Base-by-base conservation (phyloP, 2,797 vertebrate genomes). In the Gobio occitaniae region DNA sequence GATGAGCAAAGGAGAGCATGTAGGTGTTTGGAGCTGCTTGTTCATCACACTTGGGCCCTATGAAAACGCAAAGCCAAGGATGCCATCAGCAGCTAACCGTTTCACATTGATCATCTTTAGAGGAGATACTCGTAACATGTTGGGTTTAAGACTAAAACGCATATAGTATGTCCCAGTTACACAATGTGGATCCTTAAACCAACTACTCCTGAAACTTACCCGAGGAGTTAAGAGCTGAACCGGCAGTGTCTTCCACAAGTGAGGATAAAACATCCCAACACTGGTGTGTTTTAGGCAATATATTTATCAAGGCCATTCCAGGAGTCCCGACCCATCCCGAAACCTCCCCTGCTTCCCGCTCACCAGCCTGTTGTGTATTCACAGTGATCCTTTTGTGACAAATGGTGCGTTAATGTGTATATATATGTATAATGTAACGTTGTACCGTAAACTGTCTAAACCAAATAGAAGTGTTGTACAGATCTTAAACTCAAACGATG, bases 341-440 rank as follows among this genome's bases (percentile, higher is more conserved):
- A 61, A 47, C 72, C 74, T 75, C 21, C 63, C 41, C 76, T 25
- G 75, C 78, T 82, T 77, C 77, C 50, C 21, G 89, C 90, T 88
- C 90, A 87, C 90, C 85, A 74, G 90, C 91, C 91, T 91, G 91
- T 90, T 86, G 89, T 94, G 93, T 93, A 91, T 90, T 91, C 89
- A 91, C 92, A 91, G 93, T 94, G 93, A 94, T 89, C 92, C 92
- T 92, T 80, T 94, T 90, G 94, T 95, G 94, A 91, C 93, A 93
- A 90, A 86, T 94, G 90, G 94, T 95, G 93, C 91, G 93, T 93
- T 90, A 90, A 90, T 10, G 91, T 94, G 91, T 94, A 91, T 84
- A 74, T 78, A 66, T 59, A 32, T 79, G 76, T 79, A 80, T 85
- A 84, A 78, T 80, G 84, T 80, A 93, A 93, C 93, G 94, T 95